Evolutionary conservation across 2,797 vertebrate genomes (phyloP).

Genomic region (Busarellus nigricollis): DNA sequence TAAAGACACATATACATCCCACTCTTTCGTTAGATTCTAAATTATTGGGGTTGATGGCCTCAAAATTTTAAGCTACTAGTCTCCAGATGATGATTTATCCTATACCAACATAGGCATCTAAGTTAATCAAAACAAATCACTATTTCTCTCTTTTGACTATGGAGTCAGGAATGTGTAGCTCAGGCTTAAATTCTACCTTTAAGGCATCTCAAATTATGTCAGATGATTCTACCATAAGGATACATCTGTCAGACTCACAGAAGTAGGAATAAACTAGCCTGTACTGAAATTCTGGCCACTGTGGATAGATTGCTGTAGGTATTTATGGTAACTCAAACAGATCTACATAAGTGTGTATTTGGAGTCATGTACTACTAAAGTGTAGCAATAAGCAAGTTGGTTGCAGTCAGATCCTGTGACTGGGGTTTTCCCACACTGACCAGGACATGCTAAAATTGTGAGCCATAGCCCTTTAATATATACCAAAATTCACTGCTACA

Average conservation of each 20-base stretch:
- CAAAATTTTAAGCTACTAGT: background rate
- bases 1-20: background rate
- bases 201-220: background rate
- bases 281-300: background rate
- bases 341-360: background rate
- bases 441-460: background rate
- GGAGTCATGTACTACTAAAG: background rate
- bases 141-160: background rate
- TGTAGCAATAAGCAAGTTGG: background rate
- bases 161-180: background rate
- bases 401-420: background rate
- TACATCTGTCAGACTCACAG: background rate
- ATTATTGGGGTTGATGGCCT: background rate
- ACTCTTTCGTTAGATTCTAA: background rate
- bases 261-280: background rate
- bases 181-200: background rate
- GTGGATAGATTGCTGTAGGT: background rate
- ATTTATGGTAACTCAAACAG: background rate
- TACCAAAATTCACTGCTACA: background rate
- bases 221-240: background rate
- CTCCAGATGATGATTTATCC: background rate
- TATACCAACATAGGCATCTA: background rate
- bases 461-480: background rate
- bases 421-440: background rate
- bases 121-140: background rate